A percentile compares a stretch with the other conserved stretches of the same genome.
Conservation (phyloP, 2,113 vertebrate genomes). For the Ctenodactylus gundi region DNA sequence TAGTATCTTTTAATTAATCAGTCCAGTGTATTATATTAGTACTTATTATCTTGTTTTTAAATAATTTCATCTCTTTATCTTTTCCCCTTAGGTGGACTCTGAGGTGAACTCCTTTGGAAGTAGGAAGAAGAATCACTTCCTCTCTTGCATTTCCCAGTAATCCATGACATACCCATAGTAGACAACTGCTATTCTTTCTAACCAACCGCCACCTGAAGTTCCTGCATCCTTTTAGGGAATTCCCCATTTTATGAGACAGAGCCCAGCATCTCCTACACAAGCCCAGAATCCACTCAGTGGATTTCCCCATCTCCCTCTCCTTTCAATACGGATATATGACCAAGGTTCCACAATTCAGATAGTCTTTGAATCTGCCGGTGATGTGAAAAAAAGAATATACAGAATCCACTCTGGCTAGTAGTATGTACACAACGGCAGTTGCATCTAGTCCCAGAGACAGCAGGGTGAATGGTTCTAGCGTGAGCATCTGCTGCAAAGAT, state of each 20-base stretch:
- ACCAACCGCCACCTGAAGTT: neutral
- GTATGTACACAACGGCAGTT: neutral
- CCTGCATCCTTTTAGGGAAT: neutral
- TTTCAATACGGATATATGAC: neutral
- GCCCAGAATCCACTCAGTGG: neutral
- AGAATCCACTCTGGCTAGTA: neutral
- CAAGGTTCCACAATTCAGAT: neutral
- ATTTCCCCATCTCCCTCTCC: neutral
- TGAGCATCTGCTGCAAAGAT: neutral
- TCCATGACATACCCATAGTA: neutral
- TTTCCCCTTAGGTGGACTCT: neutral
- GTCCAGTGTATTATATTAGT: neutral
- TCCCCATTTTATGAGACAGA: neutral
- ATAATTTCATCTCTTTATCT: neutral
- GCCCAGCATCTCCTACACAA: neutral
- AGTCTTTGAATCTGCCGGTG: neutral
- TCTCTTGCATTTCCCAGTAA: neutral
- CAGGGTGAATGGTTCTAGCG: neutral
- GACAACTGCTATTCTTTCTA: neutral
- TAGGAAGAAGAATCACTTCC: neutral
- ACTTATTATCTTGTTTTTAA: neutral
- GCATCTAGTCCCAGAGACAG: neutral
- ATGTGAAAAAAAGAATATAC: neutral
- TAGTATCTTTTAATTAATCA: slow-evolving; percentile 23
- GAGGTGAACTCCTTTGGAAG: neutral